Evolutionary conservation across 1,140 invertebrate species (phyloP).

Genomic region (Cotesia typhae): DNA sequence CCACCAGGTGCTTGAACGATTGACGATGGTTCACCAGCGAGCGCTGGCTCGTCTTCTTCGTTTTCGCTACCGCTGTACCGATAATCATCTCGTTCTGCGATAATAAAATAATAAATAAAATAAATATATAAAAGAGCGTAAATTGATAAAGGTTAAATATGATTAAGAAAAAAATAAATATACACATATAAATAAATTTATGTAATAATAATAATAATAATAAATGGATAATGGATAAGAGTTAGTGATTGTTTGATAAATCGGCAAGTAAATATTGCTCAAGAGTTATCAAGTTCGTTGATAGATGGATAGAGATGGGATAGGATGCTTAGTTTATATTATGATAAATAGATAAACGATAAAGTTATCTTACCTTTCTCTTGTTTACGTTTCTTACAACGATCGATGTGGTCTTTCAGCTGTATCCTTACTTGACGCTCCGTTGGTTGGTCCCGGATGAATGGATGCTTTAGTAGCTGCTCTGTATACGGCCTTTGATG

Average conservation of each 20-base stretch:
- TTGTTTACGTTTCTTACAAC: conserved; percentile 93
- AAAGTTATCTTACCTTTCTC: conserved; percentile 72
- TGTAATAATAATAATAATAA: background rate
- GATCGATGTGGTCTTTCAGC: conserved; percentile 98
- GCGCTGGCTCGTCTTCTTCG: conserved; percentile 85
- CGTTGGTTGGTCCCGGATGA: conserved; percentile 97
- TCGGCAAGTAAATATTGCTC: background rate
- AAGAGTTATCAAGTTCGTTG: background rate
- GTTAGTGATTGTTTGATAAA: conserved; percentile 13
- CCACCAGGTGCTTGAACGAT: conserved; percentile 90
- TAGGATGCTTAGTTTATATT: background rate
- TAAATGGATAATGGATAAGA: background rate
- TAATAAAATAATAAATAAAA: conserved; percentile 14
- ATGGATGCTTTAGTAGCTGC: conserved; percentile 95
- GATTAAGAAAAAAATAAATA: background rate
- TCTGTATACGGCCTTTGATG: conserved; percentile 98
- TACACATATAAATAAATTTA: background rate
- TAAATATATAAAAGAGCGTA: background rate
- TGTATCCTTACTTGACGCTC: conserved; percentile 98
- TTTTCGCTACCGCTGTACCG: conserved; percentile 88
- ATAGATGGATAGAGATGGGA: background rate
- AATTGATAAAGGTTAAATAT: background rate
- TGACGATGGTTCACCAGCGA: conserved; percentile 87
- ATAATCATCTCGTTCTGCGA: conserved; percentile 79
- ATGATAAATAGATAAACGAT: conserved; percentile 21